Evolutionary conservation across 30 jellyfish, hydroid and myxozoan genomes (phyloP).

Genomic region (Haliclystus octoradiatus): DNA sequence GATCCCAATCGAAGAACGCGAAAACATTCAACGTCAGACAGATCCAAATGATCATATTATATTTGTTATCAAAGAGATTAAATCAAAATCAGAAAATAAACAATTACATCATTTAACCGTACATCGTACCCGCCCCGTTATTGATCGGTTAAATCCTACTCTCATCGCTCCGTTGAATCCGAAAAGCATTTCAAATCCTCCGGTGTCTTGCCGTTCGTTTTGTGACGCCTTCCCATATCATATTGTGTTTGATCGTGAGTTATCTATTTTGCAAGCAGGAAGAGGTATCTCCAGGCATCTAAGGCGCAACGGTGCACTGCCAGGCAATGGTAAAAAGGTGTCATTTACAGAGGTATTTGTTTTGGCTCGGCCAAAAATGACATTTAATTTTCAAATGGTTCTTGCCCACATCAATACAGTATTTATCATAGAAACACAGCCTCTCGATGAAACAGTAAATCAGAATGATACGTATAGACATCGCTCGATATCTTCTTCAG

Average conservation of each 20-base stretch:
- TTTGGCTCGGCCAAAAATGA: constrained; percentile 58
- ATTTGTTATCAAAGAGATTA: constrained; percentile 14
- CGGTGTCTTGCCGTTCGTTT: constrained; percentile 28
- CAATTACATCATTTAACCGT: too few relatives aligned
- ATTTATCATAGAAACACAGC: constrained; percentile 48
- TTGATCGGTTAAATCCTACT: not conserved
- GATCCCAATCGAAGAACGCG: not conserved
- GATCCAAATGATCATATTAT: constrained; percentile 40
- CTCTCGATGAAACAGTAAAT: not conserved
- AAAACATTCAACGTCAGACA: constrained; percentile 8
- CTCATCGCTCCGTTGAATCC: not conserved
- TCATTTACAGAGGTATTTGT: constrained; percentile 40
- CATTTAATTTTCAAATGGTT: constrained; percentile 38
- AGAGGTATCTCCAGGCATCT: constrained; percentile 26
- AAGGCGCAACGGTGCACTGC: not conserved
- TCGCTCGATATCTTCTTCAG: not conserved
- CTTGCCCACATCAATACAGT: constrained; percentile 73
- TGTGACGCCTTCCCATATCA: constrained; percentile 70
- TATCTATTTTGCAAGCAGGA: constrained; percentile 50
- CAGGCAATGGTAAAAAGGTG: not conserved
- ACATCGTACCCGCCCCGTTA: not conserved
- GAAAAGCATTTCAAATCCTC: not conserved
- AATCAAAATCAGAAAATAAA: not conserved
- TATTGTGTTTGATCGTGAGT: constrained; percentile 48
- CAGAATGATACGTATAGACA: not conserved